Evolutionary conservation across 2,797 vertebrate species (phyloP).

Genomic region (Anableps anableps): DNA sequence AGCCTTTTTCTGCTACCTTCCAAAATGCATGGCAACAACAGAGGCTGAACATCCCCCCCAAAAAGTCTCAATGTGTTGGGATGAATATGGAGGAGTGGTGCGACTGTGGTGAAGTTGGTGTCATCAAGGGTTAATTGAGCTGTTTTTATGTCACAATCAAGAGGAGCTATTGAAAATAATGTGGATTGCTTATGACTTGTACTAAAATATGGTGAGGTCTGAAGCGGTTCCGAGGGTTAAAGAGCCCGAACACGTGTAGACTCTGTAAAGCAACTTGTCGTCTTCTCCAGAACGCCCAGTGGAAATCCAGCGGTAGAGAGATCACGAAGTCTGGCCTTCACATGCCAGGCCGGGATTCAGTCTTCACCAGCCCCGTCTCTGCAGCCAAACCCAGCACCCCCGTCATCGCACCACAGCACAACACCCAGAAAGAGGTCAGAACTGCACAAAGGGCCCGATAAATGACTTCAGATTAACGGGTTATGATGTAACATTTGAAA

Average conservation of each 20-base stretch:
- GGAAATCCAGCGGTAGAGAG: constrained; percentile 95
- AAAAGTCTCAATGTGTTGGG: not conserved
- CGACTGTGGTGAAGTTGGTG: no score
- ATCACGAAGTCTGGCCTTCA: constrained; percentile 90
- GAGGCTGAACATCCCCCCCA: no score
- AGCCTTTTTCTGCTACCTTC: not conserved
- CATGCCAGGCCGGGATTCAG: constrained; percentile 92
- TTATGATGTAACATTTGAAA: no score
- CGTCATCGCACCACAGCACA: constrained; percentile 87
- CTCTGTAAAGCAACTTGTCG: not conserved
- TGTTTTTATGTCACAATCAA: not conserved
- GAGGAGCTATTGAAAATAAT: no score
- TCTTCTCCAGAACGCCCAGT: constrained; percentile 78
- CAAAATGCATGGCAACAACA: no score
- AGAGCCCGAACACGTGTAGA: not conserved
- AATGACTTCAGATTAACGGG: not conserved
- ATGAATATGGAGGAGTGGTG: not conserved
- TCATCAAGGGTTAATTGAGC: not conserved
- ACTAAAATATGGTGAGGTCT: not conserved
- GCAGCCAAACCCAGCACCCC: constrained; percentile 94
- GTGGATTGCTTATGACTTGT: no score
- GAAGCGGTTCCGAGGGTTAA: not conserved
- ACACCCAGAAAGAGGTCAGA: constrained; percentile 94
- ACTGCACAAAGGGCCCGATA: not conserved
- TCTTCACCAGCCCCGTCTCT: constrained; percentile 97